Conservation (phyloP, 2,888 invertebrate genomes). For the Didymodactylos carnosus region DNA sequence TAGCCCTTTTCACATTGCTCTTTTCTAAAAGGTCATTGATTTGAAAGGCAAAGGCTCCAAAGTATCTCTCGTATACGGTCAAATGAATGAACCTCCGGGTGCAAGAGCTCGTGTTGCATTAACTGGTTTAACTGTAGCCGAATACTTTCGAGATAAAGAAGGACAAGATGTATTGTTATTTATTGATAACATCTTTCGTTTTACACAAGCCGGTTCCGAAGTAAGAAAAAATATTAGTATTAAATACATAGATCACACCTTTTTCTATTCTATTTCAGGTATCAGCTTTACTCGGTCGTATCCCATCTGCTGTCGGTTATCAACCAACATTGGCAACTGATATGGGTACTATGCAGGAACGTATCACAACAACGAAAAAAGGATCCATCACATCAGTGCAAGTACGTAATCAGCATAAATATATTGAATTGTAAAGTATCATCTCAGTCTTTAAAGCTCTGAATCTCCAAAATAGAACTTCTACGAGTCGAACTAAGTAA, state of each 20-base stretch:
- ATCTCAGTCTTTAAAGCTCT: not conserved
- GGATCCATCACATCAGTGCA: conserved; percentile 28
- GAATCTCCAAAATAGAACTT: too few relatives aligned
- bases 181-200: conserved; percentile 25
- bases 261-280: conserved; percentile 17
- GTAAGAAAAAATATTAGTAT: conserved; percentile 15
- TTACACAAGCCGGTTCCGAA: conserved; percentile 16
- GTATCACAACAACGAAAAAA: conserved; percentile 24
- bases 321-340: conserved; percentile 25
- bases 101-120: conserved; percentile 24
- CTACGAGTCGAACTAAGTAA: too few relatives aligned
- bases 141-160: conserved; percentile 24
- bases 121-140: conserved; percentile 25
- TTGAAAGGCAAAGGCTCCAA: conserved; percentile 11
- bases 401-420: not conserved
- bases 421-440: too few relatives aligned
- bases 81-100: conserved; percentile 28
- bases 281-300: conserved; percentile 25
- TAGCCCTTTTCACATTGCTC: not conserved
- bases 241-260: not conserved
- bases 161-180: conserved; percentile 21
- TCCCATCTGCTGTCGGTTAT: conserved; percentile 27
- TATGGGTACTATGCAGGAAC: conserved; percentile 26
- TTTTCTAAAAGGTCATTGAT: too few relatives aligned
- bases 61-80: conserved; percentile 25